A percentile compares a stretch with the other conserved stretches of the same genome.
These are phyloP conservation scores for Micrasema minimum DNA, from an alignment of 1,140 invertebrate species.

Conservation along the genomic window DNA sequence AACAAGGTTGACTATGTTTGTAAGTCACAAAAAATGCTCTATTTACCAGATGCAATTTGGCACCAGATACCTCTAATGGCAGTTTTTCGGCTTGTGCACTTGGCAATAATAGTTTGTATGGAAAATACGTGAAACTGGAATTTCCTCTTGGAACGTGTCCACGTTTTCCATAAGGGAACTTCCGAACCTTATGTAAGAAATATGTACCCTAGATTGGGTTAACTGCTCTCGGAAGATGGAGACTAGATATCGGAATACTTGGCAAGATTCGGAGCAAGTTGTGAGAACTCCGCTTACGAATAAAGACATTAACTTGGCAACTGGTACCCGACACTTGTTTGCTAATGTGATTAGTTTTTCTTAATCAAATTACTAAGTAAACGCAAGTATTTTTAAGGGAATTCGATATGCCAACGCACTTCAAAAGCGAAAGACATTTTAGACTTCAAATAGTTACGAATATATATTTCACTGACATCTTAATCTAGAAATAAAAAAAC, in stretches of 20 bases:
- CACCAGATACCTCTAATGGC: no score
- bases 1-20: no score
- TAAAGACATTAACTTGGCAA: conserved; percentile 16
- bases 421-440: no score
- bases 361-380: neutral
- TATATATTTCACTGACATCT: no score
- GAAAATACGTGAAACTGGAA: conserved; percentile 4
- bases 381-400: no score
- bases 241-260: conserved; percentile 11
- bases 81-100: neutral
- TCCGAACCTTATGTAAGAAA: conserved; percentile 20
- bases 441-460: no score
- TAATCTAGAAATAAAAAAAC: no score
- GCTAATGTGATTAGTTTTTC: conserved; percentile 21
- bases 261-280: conserved; percentile 9
- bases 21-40: no score
- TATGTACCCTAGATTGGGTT: conserved; percentile 28
- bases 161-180: neutral
- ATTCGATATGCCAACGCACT: no score
- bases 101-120: conserved; percentile 3
- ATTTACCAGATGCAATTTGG: no score
- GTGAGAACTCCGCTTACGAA: conserved; percentile 1
- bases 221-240: neutral
- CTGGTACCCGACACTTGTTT: neutral
- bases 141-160: neutral